Evolutionary conservation across 2,888 invertebrate species (phyloP).

Genomic region (Salticus scenicus): DNA sequence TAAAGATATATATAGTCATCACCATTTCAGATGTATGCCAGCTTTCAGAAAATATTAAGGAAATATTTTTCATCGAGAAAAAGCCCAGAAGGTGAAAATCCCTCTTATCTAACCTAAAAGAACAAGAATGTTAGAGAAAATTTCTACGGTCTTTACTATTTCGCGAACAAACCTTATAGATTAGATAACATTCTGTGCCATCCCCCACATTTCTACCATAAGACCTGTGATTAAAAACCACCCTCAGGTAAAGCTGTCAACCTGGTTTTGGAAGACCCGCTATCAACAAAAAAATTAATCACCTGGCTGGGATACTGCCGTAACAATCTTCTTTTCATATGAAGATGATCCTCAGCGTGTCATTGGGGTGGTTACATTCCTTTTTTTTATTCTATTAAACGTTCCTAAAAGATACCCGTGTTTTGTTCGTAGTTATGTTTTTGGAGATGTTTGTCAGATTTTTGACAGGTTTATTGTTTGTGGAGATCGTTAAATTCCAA

Average conservation of each 20-base stretch:
- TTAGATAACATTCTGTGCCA: conserved; percentile 41
- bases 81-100: conserved; percentile 6
- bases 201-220: neutral
- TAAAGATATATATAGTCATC: conserved; percentile 3
- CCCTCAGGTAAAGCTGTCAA: conserved; percentile 32
- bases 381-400: neutral
- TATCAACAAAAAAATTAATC: conserved; percentile 8
- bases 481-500: too few species aligned
- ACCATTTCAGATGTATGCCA: neutral
- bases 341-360: neutral
- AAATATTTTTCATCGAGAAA: neutral
- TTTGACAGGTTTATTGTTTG: too few species aligned
- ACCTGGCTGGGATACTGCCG: neutral
- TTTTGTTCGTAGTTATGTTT: neutral
- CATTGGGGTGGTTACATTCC: neutral
- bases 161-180: conserved; percentile 54
- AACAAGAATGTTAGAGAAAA: conserved; percentile 12
- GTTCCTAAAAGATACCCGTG: neutral
- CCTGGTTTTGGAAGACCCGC: neutral
- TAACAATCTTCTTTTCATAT: neutral
- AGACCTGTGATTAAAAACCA: conserved; percentile 20
- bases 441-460: neutral
- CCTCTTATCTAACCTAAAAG: neutral
- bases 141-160: conserved; percentile 53
- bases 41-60: neutral